phyloP scores from a whole-genome alignment of 2,888 invertebrate species.

The Limnephilus auricula region DNA sequence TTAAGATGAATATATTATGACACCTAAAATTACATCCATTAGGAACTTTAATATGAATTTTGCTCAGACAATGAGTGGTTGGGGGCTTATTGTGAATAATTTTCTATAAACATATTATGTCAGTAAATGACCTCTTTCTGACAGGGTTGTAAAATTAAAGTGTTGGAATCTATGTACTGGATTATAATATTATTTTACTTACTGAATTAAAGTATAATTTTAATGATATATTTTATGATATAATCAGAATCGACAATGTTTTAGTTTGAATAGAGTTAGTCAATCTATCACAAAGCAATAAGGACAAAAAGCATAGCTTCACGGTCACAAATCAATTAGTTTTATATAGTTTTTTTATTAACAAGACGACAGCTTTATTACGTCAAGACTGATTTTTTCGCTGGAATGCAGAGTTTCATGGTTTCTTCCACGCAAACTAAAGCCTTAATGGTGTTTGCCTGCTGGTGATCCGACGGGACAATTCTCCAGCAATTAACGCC shows the following conservation, averaged over 20 bases:
- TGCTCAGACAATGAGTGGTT: too few species aligned
- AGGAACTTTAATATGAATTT: too few species aligned
- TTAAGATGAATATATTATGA: too few species aligned
- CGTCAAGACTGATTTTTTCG: not conserved
- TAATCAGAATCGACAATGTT: not conserved
- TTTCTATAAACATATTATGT: too few species aligned
- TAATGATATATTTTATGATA: too few species aligned
- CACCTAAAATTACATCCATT: too few species aligned
- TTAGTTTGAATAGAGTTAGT: not conserved
- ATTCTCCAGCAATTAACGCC: constrained; percentile 24
- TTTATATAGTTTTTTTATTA: not conserved
- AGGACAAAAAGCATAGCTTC: not conserved
- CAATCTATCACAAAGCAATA: not conserved
- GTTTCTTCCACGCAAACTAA: not conserved
- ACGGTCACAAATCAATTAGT: not conserved
- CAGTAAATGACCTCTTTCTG: too few species aligned
- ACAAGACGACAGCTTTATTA: not conserved
- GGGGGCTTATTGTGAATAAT: too few species aligned
- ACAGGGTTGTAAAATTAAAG: too few species aligned
- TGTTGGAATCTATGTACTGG: too few species aligned
- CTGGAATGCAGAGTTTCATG: not conserved
- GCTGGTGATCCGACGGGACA: constrained; percentile 7
- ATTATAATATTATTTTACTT: too few species aligned
- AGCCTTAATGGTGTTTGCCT: constrained; percentile 28
- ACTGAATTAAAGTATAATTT: too few species aligned